These are phyloP conservation scores for Ceramica pisi DNA, from an alignment of 2,888 invertebrate genomes.

Conservation along the genomic window DNA sequence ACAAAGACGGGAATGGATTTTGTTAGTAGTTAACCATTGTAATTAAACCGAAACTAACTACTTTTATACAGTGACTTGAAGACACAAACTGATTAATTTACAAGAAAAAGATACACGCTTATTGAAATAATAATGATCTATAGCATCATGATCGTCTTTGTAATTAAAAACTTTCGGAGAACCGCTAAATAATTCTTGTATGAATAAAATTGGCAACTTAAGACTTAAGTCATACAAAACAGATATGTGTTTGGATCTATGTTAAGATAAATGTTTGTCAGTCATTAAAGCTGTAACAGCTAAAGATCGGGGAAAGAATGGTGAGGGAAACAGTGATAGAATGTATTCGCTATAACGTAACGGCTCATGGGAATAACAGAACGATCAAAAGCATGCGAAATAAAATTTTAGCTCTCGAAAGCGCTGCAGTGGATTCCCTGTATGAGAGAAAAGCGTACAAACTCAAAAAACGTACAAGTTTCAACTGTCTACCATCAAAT, in stretches of 20 bases:
- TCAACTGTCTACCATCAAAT: constrained; percentile 61
- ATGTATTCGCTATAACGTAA: not conserved
- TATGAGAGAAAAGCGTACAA: constrained; percentile 27
- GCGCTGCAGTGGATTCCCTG: constrained; percentile 28
- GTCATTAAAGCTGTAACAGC: not conserved
- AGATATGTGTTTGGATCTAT: not conserved
- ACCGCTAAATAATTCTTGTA: not conserved
- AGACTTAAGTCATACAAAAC: not conserved
- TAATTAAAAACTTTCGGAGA: not conserved
- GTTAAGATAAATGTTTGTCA: not conserved
- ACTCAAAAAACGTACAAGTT: constrained; percentile 59
- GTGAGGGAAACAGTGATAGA: not conserved
- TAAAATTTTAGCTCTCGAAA: not conserved
- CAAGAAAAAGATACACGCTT: not conserved
- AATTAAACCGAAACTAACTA: constrained; percentile 50
- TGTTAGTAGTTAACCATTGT: constrained; percentile 43
- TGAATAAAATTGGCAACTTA: not conserved
- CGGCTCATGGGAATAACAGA: not conserved
- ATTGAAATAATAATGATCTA: constrained; percentile 12
- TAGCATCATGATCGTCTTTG: not conserved
- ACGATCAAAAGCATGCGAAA: not conserved
- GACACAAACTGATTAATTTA: constrained; percentile 10
- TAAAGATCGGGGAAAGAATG: not conserved
- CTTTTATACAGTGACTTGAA: not conserved
- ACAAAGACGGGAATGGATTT: constrained; percentile 46